These are phyloP conservation scores for Diadophis punctatus DNA, from an alignment of 2,113 vertebrate species.

Conservation along the genomic window DNA sequence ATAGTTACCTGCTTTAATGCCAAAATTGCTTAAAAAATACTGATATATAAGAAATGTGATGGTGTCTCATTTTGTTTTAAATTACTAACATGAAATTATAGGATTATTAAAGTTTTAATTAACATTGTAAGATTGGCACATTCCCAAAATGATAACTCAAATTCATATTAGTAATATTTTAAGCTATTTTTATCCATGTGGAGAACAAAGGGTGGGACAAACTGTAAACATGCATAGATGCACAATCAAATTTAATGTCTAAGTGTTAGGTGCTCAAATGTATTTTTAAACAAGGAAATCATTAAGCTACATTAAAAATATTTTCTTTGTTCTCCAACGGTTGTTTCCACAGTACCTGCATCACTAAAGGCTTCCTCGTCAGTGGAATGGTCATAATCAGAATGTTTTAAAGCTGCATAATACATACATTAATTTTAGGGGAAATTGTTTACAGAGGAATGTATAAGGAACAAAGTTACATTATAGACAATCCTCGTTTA, in stretches of 20 bases:
- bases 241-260: conserved; percentile 25
- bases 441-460: neutral
- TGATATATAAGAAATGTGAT: neutral
- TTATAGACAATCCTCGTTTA: neutral
- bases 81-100: neutral
- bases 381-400: conserved; percentile 74
- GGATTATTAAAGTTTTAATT: conserved; percentile 32
- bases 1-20: neutral
- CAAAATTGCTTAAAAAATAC: neutral
- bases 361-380: conserved; percentile 76
- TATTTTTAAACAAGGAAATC: conserved; percentile 21
- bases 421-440: conserved; percentile 60
- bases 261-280: conserved; percentile 41
- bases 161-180: conserved; percentile 19
- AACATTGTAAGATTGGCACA: conserved; percentile 41
- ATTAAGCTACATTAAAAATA: conserved; percentile 10
- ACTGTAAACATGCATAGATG: conserved; percentile 32
- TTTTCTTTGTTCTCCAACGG: conserved; percentile 53
- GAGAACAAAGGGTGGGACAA: neutral
- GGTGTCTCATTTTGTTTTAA: neutral
- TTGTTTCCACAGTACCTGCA: conserved; percentile 60
- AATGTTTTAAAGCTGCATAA: conserved; percentile 72
- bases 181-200: neutral
- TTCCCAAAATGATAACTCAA: neutral
- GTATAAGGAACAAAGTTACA: neutral